Evolutionary conservation across 2,113 vertebrate species (phyloP).

Genomic region (Melanocharis versteri): DNA sequence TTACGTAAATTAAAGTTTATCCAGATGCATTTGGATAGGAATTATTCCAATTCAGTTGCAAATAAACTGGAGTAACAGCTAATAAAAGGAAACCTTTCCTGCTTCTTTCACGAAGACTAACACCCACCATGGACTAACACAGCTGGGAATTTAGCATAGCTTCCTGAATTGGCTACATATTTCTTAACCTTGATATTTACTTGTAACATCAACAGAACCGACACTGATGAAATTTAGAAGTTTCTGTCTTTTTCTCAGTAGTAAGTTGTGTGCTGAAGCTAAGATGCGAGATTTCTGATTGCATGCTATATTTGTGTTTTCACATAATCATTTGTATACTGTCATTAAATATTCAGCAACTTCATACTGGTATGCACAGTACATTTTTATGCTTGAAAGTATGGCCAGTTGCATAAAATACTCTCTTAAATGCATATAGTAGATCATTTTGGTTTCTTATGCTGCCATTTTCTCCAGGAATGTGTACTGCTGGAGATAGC

Average conservation of each 20-base stretch:
- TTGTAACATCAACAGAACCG: neutral
- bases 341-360: neutral
- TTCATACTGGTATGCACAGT: neutral
- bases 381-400: neutral
- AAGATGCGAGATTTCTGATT: neutral
- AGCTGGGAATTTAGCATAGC: neutral
- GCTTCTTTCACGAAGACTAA: neutral
- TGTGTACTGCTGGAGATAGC: neutral
- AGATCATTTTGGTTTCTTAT: neutral
- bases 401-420: neutral
- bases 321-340: neutral
- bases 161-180: slow-evolving; percentile 7
- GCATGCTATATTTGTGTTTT: neutral
- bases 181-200: neutral
- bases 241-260: neutral
- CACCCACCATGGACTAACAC: neutral
- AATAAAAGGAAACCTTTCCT: slow-evolving; percentile 40
- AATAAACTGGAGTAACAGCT: neutral
- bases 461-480: neutral
- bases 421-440: neutral
- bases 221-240: neutral
- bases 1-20: neutral
- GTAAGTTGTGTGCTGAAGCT: neutral
- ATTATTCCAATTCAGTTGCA: neutral
- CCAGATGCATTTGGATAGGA: neutral